phyloP scores from a whole-genome alignment of 2,888 invertebrate genomes.

The Lycaena phlaeas region DNA sequence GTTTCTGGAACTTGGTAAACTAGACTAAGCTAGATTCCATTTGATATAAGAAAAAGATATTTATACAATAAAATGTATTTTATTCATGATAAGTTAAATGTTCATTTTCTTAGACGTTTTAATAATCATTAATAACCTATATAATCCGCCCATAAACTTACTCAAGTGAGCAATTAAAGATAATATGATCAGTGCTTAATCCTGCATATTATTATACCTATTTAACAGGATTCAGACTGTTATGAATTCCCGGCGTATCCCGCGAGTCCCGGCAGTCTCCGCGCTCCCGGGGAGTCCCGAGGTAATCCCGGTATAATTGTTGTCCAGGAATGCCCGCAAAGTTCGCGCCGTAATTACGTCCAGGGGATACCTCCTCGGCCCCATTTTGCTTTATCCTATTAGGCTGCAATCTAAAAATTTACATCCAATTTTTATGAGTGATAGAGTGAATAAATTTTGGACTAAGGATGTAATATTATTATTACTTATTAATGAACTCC shows the following conservation, averaged over 20 bases:
- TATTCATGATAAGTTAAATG: no score
- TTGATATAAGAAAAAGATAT: no score
- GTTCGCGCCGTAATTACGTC: conserved; percentile 42
- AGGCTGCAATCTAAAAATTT: conserved; percentile 19
- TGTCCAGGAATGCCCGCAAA: conserved; percentile 58
- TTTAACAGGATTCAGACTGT: conserved; percentile 59
- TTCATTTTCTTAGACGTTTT: neutral
- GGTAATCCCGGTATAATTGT: conserved; percentile 59
- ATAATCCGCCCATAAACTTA: conserved; percentile 45
- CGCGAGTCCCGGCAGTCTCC: no score
- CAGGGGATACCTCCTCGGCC: conserved; percentile 27
- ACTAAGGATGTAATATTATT: no score
- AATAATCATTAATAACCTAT: conserved; percentile 14
- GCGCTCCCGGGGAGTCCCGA: conserved; percentile 28
- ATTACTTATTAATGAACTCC: no score
- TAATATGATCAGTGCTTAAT: conserved; percentile 59
- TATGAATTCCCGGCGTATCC: conserved; percentile 37
- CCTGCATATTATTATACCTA: conserved; percentile 64
- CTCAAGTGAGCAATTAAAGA: conserved; percentile 57
- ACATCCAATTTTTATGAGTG: neutral
- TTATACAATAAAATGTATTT: no score
- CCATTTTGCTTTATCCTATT: conserved; percentile 22
- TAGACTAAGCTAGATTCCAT: no score
- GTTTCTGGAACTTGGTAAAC: no score
- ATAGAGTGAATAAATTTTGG: no score